Conservation (phyloP, 1,140 invertebrate species). For the Eumaeus atala region DNA sequence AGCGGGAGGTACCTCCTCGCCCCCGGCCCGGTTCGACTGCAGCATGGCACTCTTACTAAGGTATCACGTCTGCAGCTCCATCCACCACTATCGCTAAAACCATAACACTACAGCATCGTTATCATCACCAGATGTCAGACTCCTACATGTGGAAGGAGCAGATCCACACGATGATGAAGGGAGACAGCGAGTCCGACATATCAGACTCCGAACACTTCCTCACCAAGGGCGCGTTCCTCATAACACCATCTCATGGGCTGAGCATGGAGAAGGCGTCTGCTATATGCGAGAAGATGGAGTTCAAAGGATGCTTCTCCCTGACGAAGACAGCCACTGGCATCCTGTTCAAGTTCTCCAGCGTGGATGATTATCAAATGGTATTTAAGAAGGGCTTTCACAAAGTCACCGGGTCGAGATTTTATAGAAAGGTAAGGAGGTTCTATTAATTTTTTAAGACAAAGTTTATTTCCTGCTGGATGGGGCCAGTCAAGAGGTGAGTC, state of each 20-base stretch:
- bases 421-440: conserved; percentile 80
- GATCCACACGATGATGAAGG: conserved; percentile 72
- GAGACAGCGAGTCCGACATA: conserved; percentile 79
- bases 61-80: too few species aligned
- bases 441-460: too few species aligned
- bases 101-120: background rate
- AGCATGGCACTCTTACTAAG: too few species aligned
- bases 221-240: conserved; percentile 84
- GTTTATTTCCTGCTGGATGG: too few species aligned
- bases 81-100: too few species aligned
- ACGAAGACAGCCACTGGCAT: conserved; percentile 91
- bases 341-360: conserved; percentile 88
- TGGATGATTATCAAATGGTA: conserved; percentile 88
- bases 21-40: too few species aligned
- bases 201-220: conserved; percentile 79
- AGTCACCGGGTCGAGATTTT: conserved; percentile 84
- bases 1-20: too few species aligned
- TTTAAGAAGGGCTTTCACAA: conserved; percentile 91
- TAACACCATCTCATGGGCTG: conserved; percentile 87
- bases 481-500: too few species aligned
- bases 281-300: conserved; percentile 91
- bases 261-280: conserved; percentile 88
- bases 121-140: conserved; percentile 56
- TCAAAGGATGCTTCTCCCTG: conserved; percentile 87
- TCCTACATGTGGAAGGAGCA: conserved; percentile 72